Percentiles rank a stretch among this genome's conserved stretches.
Evolutionary conservation across 2,113 vertebrate genomes (phyloP).

Genomic region (Pelvicachromis taeniatus): DNA sequence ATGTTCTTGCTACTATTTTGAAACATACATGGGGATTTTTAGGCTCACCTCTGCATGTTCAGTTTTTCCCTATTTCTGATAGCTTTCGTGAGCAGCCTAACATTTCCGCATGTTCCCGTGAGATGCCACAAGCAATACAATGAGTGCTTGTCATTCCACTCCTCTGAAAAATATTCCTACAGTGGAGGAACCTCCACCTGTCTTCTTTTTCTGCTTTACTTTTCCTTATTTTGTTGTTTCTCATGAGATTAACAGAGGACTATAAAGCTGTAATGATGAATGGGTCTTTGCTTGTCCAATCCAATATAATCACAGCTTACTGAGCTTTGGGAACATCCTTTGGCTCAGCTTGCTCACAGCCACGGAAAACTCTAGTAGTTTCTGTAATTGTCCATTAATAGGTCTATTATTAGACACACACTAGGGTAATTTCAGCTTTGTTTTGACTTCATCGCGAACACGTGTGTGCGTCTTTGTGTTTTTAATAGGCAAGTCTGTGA

Average conservation of each 20-base stretch:
- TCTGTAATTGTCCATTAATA: background rate
- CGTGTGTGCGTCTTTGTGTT: background rate
- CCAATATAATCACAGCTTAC: conserved; percentile 14
- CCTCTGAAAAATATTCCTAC: background rate
- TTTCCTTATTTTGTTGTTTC: background rate
- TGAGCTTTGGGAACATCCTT: conserved; percentile 22
- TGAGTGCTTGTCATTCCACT: background rate
- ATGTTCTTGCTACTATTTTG: background rate
- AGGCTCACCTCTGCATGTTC: background rate
- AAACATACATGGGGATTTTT: background rate
- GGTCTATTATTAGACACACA: background rate
- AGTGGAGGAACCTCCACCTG: background rate
- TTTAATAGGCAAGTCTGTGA: background rate
- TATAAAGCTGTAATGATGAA: background rate
- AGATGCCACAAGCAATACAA: background rate
- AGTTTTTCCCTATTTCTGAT: background rate
- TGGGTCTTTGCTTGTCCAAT: background rate
- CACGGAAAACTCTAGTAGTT: background rate
- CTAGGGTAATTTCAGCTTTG: background rate
- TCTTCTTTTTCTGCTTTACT: background rate
- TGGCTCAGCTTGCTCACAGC: background rate
- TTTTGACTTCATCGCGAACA: background rate
- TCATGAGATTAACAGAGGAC: background rate
- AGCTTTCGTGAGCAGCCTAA: background rate
- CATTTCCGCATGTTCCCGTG: background rate